These are phyloP conservation scores for Enteromius trimaculatus DNA, from an alignment of 2,797 vertebrate genomes.

Conservation along the genomic window DNA sequence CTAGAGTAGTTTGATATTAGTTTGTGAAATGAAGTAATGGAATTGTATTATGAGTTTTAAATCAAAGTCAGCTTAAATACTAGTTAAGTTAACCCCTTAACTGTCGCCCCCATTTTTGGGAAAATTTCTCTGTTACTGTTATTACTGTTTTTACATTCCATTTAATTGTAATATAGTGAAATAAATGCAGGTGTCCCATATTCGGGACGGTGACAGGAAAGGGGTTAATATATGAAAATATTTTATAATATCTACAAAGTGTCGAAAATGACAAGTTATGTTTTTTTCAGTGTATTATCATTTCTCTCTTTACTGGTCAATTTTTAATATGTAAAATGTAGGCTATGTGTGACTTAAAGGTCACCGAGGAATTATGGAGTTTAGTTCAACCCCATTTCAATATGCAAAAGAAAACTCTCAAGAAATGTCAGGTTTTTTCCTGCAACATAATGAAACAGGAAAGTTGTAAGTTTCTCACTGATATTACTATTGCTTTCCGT, in stretches of 20 bases:
- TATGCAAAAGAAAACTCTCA: neutral
- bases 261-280: neutral
- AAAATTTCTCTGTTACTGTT: no score
- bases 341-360: neutral
- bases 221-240: neutral
- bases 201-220: no score
- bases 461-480: neutral
- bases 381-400: neutral
- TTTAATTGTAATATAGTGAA: no score
- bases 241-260: neutral
- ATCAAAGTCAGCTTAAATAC: neutral
- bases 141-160: no score
- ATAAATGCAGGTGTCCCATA: no score
- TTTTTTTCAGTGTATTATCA: neutral
- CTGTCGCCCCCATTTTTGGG: no score
- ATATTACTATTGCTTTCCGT: constrained; percentile 35
- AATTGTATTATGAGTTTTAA: neutral
- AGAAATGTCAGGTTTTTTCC: neutral
- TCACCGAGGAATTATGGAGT: neutral
- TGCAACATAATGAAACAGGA: neutral
- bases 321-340: neutral
- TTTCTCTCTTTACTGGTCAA: neutral
- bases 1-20: neutral
- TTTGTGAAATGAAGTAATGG: neutral
- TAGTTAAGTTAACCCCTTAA: no score